These are phyloP conservation scores for Phymatocera aterrima DNA, from an alignment of 2,888 invertebrate genomes.

Conservation along the genomic window DNA sequence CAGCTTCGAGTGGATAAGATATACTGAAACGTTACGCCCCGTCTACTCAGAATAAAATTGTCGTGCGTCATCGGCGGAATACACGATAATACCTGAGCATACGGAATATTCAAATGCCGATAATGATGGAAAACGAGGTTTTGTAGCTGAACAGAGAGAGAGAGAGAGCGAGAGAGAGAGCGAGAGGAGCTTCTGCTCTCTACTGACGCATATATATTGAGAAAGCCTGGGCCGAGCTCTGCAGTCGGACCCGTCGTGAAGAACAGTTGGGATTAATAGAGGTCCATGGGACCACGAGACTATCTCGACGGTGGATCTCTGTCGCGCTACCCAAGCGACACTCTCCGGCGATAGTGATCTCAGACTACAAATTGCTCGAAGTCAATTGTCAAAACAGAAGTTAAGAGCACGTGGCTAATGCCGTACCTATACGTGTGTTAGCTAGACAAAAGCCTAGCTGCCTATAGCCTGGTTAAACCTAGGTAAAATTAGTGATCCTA, in stretches of 20 bases:
- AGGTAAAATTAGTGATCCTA: slow-evolving; percentile 4
- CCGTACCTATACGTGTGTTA: background rate
- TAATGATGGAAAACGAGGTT: background rate
- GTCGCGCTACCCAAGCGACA: slow-evolving; percentile 8
- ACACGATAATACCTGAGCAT: background rate
- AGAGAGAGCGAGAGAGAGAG: too few relatives aligned
- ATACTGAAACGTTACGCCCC: background rate
- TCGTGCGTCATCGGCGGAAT: background rate
- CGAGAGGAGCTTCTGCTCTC: background rate
- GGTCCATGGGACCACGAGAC: slow-evolving; percentile 18
- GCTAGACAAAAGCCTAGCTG: background rate
- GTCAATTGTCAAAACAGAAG: slow-evolving; percentile 42
- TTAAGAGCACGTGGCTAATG: slow-evolving; percentile 36
- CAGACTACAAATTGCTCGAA: slow-evolving; percentile 39
- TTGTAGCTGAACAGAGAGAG: background rate
- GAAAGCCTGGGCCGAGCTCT: background rate
- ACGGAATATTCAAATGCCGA: background rate
- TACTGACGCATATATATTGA: background rate
- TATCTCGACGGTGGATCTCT: slow-evolving; percentile 26
- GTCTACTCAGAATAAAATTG: background rate
- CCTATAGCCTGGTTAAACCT: background rate
- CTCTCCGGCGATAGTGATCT: slow-evolving; percentile 36
- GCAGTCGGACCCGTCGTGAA: background rate
- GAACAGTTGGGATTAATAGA: slow-evolving; percentile 30
- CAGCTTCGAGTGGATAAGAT: background rate